Conservation (phyloP, 2,113 vertebrate species). For the Trogon melanurus region DNA sequence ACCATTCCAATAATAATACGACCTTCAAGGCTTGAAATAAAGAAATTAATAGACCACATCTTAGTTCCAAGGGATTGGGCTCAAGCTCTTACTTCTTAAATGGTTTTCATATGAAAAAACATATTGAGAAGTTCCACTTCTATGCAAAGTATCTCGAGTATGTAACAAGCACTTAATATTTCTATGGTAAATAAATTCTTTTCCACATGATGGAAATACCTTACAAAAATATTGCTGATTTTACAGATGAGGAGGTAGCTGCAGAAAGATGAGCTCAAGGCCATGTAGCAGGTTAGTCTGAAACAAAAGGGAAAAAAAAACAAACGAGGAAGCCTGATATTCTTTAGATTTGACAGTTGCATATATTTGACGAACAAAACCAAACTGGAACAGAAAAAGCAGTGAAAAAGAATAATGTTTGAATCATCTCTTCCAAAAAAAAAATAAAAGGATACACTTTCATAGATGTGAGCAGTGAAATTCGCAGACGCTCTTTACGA, state of each 20-base stretch:
- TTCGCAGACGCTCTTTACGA: neutral
- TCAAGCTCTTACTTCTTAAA: neutral
- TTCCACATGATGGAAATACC: neutral
- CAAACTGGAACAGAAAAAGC: neutral
- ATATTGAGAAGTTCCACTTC: neutral
- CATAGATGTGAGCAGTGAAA: neutral
- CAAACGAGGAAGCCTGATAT: neutral
- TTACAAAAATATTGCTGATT: neutral
- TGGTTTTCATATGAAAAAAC: neutral
- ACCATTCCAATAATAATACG: neutral
- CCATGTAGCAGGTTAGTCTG: neutral
- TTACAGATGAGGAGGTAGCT: neutral
- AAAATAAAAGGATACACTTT: neutral
- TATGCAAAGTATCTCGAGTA: neutral
- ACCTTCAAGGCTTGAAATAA: neutral
- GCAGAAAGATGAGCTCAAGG: neutral
- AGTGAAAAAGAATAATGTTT: neutral
- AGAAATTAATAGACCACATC: neutral
- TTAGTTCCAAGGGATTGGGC: neutral
- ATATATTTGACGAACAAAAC: neutral
- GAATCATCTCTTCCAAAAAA: neutral
- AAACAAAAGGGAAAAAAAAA: neutral
- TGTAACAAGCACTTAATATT: neutral
- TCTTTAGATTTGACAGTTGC: neutral
- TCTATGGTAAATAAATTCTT: neutral